A percentile compares a stretch with the other conserved stretches of the same genome.
Evolutionary conservation across 2,797 vertebrate species (phyloP).

Genomic region (Eutrigla gurnardus): DNA sequence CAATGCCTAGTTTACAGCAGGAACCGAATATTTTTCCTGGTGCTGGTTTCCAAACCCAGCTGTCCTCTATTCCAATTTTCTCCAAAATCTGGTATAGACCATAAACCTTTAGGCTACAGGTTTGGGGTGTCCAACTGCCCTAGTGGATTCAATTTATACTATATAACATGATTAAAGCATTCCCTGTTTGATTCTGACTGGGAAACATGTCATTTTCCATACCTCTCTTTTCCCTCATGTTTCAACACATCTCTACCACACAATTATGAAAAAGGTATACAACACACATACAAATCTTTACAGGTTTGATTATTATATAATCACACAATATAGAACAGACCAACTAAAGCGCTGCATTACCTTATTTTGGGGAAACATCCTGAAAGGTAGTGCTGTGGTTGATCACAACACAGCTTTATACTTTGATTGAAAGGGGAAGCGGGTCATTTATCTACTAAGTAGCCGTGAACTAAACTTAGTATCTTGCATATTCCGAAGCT

Average conservation of each 20-base stretch:
- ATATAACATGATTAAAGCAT: not conserved
- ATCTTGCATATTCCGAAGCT: not conserved
- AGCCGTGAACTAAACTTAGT: not conserved
- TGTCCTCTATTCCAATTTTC: slow-evolving; percentile 29
- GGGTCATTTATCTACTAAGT: not conserved
- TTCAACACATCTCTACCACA: not conserved
- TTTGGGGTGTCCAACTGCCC: not conserved
- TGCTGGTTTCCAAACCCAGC: slow-evolving; percentile 46
- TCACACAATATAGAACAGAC: not conserved
- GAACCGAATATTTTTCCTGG: slow-evolving; percentile 12
- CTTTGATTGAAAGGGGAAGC: not conserved
- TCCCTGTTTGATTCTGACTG: not conserved
- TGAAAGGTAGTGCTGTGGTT: not conserved
- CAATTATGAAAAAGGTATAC: not conserved
- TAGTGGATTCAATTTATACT: not conserved
- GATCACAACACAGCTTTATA: not conserved
- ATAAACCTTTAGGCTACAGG: not conserved
- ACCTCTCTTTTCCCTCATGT: not conserved
- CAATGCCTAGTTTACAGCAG: slow-evolving; percentile 43
- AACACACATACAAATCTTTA: no score
- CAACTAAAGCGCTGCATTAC: not conserved
- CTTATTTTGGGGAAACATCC: not conserved
- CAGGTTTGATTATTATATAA: not conserved
- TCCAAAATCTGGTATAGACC: not conserved
- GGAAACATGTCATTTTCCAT: not conserved